These are phyloP conservation scores for Pseudomyrmex cubaensis DNA, from an alignment of 1,140 invertebrate genomes.

Conservation along the genomic window DNA sequence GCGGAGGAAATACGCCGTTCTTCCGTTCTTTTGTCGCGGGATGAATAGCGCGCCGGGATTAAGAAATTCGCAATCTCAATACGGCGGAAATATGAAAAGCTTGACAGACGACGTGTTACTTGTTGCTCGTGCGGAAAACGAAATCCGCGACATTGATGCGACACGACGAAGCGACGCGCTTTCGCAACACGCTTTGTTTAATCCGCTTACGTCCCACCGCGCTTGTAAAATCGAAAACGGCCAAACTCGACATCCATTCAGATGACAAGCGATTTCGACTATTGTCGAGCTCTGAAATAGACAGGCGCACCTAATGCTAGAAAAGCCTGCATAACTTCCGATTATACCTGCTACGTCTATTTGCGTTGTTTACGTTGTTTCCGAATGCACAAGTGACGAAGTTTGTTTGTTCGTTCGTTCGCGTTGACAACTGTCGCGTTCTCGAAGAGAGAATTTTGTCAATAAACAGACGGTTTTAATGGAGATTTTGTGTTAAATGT, in stretches of 20 bases:
- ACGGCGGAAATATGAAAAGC: no score
- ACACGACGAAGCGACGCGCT: neutral
- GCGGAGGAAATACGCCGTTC: neutral
- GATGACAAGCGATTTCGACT: slow-evolving; percentile 22
- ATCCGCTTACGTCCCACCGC: slow-evolving; percentile 41
- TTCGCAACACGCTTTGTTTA: slow-evolving; percentile 38
- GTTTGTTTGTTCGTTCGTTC: slow-evolving; percentile 12
- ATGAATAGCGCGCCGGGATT: neutral
- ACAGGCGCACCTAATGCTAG: neutral
- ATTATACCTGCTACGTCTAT: slow-evolving; percentile 1
- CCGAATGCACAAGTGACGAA: neutral
- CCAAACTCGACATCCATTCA: slow-evolving; percentile 23
- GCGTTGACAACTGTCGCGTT: slow-evolving; percentile 1
- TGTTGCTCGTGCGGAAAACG: slow-evolving; percentile 4
- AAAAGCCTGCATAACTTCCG: slow-evolving; percentile 18
- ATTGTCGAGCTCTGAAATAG: slow-evolving; percentile 5
- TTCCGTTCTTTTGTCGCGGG: neutral
- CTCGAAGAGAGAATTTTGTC: slow-evolving; percentile 8
- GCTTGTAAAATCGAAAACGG: slow-evolving; percentile 33
- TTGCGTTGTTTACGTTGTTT: neutral
- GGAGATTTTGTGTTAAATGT: no score
- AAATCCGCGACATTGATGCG: slow-evolving; percentile 16
- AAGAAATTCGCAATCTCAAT: neutral
- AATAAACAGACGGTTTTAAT: neutral
- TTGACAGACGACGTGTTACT: slow-evolving; percentile 13